These are phyloP conservation scores for Platichthys flesus DNA, from an alignment of 2,113 vertebrate species.

Conservation along the genomic window DNA sequence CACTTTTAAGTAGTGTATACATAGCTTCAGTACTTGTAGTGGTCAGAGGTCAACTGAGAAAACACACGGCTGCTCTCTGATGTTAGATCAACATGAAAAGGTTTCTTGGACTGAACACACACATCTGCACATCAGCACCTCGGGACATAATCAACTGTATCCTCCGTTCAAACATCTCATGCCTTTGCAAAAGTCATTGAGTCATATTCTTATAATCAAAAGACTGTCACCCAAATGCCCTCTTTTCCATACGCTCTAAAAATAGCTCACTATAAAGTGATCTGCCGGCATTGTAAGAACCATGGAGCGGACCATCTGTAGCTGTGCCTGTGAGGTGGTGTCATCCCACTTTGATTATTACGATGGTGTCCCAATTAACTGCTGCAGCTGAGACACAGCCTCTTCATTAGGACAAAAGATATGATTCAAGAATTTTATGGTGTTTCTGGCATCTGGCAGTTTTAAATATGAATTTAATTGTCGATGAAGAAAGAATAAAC, in stretches of 20 bases:
- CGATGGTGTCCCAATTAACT: constrained; percentile 54
- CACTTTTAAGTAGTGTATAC: too few species aligned
- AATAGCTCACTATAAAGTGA: constrained; percentile 56
- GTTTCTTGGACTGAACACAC: neutral
- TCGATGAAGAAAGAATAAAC: neutral
- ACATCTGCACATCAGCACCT: constrained; percentile 7
- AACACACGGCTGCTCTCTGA: neutral
- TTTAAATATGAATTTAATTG: constrained; percentile 5
- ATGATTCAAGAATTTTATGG: neutral
- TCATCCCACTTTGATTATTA: constrained; percentile 65
- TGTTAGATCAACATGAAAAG: constrained; percentile 13
- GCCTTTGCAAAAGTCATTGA: constrained; percentile 36
- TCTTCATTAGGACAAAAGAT: constrained; percentile 33
- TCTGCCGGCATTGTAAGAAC: constrained; percentile 46
- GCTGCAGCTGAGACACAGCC: constrained; percentile 40
- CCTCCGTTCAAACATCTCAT: constrained; percentile 38
- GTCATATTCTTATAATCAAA: constrained; percentile 50
- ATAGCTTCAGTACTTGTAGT: too few species aligned
- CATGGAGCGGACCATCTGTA: constrained; percentile 57
- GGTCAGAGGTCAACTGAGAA: too few species aligned
- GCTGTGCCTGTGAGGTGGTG: constrained; percentile 44
- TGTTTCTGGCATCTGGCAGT: constrained; percentile 40
- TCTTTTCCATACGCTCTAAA: constrained; percentile 49
- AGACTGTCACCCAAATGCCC: constrained; percentile 41
- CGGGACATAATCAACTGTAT: constrained; percentile 14